These are phyloP conservation scores for Eupeodes luniger DNA, from an alignment of 2,888 invertebrate species.

Conservation along the genomic window DNA sequence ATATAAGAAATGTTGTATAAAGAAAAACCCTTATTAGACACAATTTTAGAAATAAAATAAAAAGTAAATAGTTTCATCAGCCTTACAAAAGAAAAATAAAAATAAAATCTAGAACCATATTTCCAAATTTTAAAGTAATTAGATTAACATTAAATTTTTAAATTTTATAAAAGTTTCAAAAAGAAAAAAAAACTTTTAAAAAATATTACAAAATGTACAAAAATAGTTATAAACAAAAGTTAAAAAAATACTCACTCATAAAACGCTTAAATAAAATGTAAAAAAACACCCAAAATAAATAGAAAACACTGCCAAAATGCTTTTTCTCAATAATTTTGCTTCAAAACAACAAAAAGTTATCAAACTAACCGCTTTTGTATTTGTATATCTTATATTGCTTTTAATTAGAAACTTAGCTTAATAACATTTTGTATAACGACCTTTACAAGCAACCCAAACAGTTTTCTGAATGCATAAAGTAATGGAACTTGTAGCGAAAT, in stretches of 20 bases:
- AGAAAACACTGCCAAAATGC: constrained; percentile 15
- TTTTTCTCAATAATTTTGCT: constrained; percentile 12
- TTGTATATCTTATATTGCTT: background rate
- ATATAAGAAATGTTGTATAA: background rate
- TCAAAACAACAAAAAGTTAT: background rate
- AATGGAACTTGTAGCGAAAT: too few relatives aligned
- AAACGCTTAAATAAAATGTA: constrained; percentile 10
- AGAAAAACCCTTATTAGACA: background rate
- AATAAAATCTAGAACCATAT: constrained; percentile 6
- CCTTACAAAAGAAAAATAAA: background rate
- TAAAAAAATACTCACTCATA: constrained; percentile 2
- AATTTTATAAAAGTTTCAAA: background rate
- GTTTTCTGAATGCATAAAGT: too few relatives aligned
- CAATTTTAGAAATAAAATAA: constrained; percentile 8
- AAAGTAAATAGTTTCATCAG: background rate
- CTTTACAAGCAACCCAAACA: too few relatives aligned
- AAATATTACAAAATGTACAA: background rate
- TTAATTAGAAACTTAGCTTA: background rate
- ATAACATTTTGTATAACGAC: too few relatives aligned
- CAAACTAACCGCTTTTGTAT: background rate
- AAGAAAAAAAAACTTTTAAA: background rate
- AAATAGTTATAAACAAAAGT: background rate
- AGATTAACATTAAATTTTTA: constrained; percentile 35
- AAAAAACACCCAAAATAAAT: background rate
- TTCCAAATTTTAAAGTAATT: constrained; percentile 61